Conservation (phyloP, 2,113 vertebrate genomes). For the Acanthisitta chloris region DNA sequence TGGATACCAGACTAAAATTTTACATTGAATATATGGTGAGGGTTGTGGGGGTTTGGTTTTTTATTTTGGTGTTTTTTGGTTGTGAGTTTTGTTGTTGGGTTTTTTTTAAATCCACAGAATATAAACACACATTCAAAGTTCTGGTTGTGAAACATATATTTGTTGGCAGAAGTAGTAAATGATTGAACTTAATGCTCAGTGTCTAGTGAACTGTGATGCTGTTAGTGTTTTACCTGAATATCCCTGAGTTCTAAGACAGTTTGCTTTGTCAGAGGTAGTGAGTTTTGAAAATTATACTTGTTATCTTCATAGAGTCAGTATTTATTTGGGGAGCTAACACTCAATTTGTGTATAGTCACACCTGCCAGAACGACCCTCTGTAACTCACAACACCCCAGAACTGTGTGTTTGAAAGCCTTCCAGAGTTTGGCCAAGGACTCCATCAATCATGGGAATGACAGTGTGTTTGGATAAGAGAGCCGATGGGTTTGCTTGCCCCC, state of each 20-base stretch:
- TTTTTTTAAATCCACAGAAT: not conserved
- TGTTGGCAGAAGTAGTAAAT: not conserved
- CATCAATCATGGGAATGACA: constrained; percentile 27
- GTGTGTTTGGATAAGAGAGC: constrained; percentile 24
- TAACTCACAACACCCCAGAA: not conserved
- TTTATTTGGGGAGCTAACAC: not conserved
- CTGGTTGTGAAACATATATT: not conserved
- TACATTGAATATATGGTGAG: not conserved
- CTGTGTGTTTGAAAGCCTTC: not conserved
- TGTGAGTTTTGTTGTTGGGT: not conserved
- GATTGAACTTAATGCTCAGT: not conserved
- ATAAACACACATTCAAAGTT: not conserved
- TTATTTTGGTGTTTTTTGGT: not conserved
- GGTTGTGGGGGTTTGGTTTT: not conserved
- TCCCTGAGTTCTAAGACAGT: not conserved
- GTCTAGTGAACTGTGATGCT: not conserved
- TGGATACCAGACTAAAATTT: not conserved
- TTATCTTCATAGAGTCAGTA: not conserved
- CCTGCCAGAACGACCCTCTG: constrained; percentile 21
- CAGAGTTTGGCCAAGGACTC: not conserved
- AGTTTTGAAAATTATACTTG: not conserved
- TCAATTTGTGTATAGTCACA: constrained; percentile 14
- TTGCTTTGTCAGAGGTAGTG: not conserved
- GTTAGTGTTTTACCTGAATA: not conserved
- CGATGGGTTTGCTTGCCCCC: not conserved